Conservation (phyloP, 2,888 invertebrate species). For the Nymphalis c-album region DNA sequence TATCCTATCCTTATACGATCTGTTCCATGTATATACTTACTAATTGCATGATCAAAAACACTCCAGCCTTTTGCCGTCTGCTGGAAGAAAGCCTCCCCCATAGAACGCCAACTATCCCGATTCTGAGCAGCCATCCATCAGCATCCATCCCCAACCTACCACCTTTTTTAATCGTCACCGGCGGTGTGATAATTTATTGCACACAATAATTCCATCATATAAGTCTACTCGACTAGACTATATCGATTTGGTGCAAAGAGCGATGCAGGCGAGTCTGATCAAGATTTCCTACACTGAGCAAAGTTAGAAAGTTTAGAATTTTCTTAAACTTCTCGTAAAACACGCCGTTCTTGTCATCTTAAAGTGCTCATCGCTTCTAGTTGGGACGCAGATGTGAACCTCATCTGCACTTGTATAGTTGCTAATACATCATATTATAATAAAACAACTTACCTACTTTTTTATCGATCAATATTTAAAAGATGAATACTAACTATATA, state of each 20-base stretch:
- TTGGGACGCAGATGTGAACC: conserved; percentile 12
- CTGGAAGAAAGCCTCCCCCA: too few species aligned
- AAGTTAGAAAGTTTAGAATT: conserved; percentile 14
- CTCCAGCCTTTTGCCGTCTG: too few species aligned
- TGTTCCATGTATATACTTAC: too few species aligned
- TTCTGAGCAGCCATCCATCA: too few species aligned
- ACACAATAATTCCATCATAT: too few species aligned
- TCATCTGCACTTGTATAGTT: conserved; percentile 12
- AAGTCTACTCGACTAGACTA: background rate
- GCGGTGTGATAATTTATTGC: too few species aligned
- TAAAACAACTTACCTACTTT: conserved; percentile 7
- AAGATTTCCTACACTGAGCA: conserved; percentile 9
- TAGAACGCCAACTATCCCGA: too few species aligned
- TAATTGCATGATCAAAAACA: too few species aligned
- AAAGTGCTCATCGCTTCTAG: conserved; percentile 23
- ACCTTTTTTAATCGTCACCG: too few species aligned
- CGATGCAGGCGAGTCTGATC: background rate
- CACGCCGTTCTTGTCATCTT: conserved; percentile 27
- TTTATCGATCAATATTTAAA: background rate
- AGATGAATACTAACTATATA: too few species aligned
- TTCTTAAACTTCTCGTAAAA: conserved; percentile 16
- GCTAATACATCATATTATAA: background rate
- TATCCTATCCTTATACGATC: too few species aligned
- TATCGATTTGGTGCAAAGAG: background rate
- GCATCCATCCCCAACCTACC: too few species aligned